Evolutionary conservation across 2,113 vertebrate genomes (phyloP).

Genomic region (Cebus imitator): DNA sequence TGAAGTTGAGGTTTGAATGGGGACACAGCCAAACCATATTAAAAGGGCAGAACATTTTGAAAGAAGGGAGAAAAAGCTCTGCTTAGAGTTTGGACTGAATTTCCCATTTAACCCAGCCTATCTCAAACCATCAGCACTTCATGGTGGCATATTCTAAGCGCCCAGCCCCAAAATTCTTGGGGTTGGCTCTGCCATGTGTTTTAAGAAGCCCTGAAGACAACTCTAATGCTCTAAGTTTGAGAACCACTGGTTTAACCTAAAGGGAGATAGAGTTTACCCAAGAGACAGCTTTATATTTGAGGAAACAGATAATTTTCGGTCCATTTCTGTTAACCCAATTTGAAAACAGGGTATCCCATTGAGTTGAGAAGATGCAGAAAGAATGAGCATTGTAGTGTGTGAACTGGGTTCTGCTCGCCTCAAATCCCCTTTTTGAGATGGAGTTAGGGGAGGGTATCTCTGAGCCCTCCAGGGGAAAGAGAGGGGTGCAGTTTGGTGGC

Average conservation of each 20-base stretch:
- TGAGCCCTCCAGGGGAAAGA: not conserved
- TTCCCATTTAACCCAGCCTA: no score
- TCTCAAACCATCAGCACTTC: not conserved
- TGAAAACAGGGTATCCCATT: not conserved
- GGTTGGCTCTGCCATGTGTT: no score
- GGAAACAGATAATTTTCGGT: not conserved
- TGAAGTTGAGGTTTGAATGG: no score
- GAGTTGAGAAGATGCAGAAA: not conserved
- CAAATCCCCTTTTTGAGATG: not conserved
- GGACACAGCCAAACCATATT: no score
- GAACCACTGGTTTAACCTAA: not conserved
- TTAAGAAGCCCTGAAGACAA: not conserved
- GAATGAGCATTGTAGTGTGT: not conserved
- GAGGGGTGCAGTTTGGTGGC: not conserved
- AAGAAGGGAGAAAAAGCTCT: not conserved
- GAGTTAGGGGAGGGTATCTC: not conserved
- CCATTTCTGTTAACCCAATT: not conserved
- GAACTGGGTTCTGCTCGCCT: not conserved
- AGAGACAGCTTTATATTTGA: no score
- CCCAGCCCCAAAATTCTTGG: no score
- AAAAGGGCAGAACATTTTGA: constrained; percentile 35
- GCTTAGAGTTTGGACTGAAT: not conserved
- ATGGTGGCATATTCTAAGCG: not conserved
- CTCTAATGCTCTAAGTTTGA: not conserved
- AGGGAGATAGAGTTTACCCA: not conserved